Percentiles rank a stretch among this genome's conserved stretches.
Conservation (phyloP, 2,888 invertebrate species). For the Philonicus albiceps region DNA sequence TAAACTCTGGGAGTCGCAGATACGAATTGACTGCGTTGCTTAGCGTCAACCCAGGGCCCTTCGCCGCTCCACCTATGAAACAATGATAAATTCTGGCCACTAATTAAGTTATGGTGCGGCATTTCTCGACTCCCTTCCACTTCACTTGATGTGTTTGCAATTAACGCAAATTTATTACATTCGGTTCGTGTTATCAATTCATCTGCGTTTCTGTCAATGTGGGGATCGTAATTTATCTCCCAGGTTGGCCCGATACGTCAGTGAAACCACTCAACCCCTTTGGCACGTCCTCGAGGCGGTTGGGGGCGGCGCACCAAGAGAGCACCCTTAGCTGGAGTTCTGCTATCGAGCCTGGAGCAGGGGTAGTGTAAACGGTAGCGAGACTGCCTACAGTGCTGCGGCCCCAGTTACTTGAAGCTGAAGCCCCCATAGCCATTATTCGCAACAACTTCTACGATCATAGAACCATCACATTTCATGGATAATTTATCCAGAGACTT, state of each 20-base stretch:
- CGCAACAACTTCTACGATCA: conserved; percentile 36
- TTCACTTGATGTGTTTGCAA: conserved; percentile 43
- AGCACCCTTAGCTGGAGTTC: neutral
- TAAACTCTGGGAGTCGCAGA: neutral
- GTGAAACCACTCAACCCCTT: conserved; percentile 15
- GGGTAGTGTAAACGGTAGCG: neutral
- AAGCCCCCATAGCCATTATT: conserved; percentile 28
- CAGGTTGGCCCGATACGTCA: conserved; percentile 20
- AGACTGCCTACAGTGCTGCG: neutral
- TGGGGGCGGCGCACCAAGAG: neutral
- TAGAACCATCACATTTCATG: conserved; percentile 43
- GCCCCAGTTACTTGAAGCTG: neutral
- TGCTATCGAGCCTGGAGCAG: neutral
- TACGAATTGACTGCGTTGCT: neutral
- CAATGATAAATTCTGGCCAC: conserved; percentile 37
- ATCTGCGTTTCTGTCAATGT: conserved; percentile 43
- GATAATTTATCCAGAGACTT: conserved; percentile 44
- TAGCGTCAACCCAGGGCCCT: neutral
- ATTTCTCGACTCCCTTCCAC: conserved; percentile 40
- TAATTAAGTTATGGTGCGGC: conserved; percentile 40
- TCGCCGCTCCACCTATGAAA: conserved; percentile 19
- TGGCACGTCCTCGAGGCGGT: neutral
- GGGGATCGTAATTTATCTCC: conserved; percentile 39
- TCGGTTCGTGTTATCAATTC: conserved; percentile 36
- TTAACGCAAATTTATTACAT: conserved; percentile 44